A percentile compares a stretch with the other conserved stretches of the same genome.
These are phyloP conservation scores for Anguilla obscura DNA, from an alignment of 2,797 vertebrate genomes.

Conservation along the genomic window DNA sequence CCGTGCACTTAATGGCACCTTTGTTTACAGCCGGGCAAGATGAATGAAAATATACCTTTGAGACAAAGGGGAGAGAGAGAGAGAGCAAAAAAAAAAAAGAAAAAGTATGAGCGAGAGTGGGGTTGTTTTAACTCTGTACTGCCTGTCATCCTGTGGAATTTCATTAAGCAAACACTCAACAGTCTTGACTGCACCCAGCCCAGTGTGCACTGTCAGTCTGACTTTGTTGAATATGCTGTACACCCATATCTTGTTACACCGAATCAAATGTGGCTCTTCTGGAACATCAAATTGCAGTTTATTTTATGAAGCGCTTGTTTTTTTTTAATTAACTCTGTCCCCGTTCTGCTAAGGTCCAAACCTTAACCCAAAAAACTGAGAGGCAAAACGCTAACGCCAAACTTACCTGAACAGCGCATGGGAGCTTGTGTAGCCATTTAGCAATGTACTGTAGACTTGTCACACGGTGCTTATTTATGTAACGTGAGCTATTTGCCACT, in stretches of 20 bases:
- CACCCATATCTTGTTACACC: neutral
- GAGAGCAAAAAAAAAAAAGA: neutral
- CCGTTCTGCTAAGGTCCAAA: neutral
- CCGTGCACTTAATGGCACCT: constrained; percentile 52
- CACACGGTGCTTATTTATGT: neutral
- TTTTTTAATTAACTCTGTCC: neutral
- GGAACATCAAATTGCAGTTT: neutral
- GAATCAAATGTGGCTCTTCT: neutral
- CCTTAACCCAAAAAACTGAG: neutral
- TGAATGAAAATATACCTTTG: constrained; percentile 45
- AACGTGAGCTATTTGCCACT: neutral
- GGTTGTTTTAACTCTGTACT: neutral
- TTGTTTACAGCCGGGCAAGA: constrained; percentile 59
- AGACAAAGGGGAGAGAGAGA: constrained; percentile 36
- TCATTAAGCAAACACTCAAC: constrained; percentile 5
- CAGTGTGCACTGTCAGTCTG: neutral
- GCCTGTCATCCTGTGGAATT: constrained; percentile 17
- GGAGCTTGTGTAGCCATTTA: neutral
- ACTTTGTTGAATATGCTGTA: neutral
- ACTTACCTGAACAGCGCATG: neutral
- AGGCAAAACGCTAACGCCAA: neutral
- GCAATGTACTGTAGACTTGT: neutral
- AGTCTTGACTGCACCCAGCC: constrained; percentile 9
- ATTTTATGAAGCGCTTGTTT: neutral
- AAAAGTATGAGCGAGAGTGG: neutral